Conservation (phyloP, 2,888 invertebrate species). For the Cephalotes varians region DNA sequence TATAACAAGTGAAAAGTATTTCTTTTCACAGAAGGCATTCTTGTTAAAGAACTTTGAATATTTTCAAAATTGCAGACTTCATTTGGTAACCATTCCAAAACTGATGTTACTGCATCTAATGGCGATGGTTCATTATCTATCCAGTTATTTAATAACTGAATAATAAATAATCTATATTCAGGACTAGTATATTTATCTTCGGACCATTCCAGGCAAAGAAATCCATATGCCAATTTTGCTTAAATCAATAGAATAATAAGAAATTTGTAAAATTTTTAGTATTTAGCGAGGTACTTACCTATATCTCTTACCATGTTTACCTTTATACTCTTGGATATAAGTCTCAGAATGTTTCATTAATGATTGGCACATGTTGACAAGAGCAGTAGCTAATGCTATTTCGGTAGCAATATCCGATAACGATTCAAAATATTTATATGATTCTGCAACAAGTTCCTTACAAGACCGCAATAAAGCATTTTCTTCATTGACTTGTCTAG, state of each 20-base stretch:
- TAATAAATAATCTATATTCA: slow-evolving; percentile 80
- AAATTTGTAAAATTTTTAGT: background rate
- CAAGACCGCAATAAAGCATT: slow-evolving; percentile 78
- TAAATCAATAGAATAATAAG: slow-evolving; percentile 19
- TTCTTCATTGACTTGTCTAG: slow-evolving; percentile 76
- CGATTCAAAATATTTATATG: slow-evolving; percentile 83
- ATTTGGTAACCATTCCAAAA: slow-evolving; percentile 87
- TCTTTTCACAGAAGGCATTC: slow-evolving; percentile 89
- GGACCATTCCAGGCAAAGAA: slow-evolving; percentile 80
- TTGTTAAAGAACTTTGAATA: slow-evolving; percentile 88
- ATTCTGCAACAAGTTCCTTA: slow-evolving; percentile 83
- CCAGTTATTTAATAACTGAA: slow-evolving; percentile 81
- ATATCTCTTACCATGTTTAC: slow-evolving; percentile 78
- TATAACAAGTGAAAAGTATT: slow-evolving; percentile 90
- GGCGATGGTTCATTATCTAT: slow-evolving; percentile 82
- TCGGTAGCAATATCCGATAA: slow-evolving; percentile 83
- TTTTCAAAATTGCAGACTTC: slow-evolving; percentile 88
- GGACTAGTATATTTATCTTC: slow-evolving; percentile 75
- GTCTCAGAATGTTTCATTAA: slow-evolving; percentile 82
- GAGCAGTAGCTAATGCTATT: slow-evolving; percentile 81
- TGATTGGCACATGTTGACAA: slow-evolving; percentile 80
- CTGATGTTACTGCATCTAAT: slow-evolving; percentile 87
- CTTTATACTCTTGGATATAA: slow-evolving; percentile 76
- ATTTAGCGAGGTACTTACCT: slow-evolving; percentile 4
- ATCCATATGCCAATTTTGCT: slow-evolving; percentile 82